phyloP scores from a whole-genome alignment of 2,797 vertebrate genomes.

The Rallus crepitans region DNA sequence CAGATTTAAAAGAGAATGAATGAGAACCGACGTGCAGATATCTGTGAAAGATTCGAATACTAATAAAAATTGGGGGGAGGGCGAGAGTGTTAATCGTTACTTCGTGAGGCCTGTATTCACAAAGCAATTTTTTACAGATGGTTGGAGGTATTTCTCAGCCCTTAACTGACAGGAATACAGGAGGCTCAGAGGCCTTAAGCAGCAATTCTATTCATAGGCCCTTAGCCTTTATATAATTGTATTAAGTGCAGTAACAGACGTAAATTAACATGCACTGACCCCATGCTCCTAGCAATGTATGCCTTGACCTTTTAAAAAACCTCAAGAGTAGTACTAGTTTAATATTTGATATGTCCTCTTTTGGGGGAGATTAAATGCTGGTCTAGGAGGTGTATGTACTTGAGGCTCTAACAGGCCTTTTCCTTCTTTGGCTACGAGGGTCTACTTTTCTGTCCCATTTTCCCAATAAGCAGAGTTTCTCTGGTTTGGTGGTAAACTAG shows the following conservation, averaged over 20 bases:
- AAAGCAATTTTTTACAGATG: constrained; percentile 54
- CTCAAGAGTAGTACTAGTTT: constrained; percentile 11
- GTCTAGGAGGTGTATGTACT: neutral
- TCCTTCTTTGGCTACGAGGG: neutral
- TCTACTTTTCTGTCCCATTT: neutral
- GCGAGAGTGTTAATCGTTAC: constrained; percentile 14
- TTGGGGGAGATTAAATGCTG: constrained; percentile 12
- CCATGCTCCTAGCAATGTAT: neutral
- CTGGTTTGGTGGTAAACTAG: neutral
- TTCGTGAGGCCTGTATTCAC: constrained; percentile 30
- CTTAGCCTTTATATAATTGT: constrained; percentile 61
- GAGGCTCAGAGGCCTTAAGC: constrained; percentile 56
- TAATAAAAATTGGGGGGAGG: constrained; percentile 4
- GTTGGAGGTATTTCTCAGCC: constrained; percentile 48
- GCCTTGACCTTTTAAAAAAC: constrained; percentile 33
- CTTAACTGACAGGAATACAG: constrained; percentile 34
- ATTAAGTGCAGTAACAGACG: constrained; percentile 39
- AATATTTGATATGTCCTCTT: neutral
- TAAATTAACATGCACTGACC: constrained; percentile 53
- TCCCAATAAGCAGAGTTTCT: neutral
- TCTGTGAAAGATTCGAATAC: constrained; percentile 20
- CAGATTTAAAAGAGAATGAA: constrained; percentile 16
- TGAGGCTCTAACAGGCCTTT: neutral
- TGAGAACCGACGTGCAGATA: neutral
- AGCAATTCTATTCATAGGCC: constrained; percentile 55